Evolutionary conservation across 2,888 invertebrate genomes (phyloP).

Genomic region (Cremastinae sp.): DNA sequence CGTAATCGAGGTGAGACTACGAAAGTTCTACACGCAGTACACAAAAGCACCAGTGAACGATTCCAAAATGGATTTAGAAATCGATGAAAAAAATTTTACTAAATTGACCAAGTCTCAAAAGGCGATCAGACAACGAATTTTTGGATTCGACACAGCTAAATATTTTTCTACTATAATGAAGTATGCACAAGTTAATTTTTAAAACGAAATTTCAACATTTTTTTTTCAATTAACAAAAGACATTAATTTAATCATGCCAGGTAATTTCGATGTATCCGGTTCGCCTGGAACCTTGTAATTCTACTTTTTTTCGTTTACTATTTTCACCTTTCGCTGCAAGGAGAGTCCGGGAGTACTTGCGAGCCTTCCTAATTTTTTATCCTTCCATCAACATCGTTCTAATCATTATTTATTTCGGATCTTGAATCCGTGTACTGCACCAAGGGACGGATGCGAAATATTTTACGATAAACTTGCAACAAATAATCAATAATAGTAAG

Average conservation of each 20-base stretch:
- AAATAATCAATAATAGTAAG: conserved; percentile 38
- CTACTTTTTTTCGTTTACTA: conserved; percentile 29
- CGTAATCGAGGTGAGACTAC: conserved; percentile 59
- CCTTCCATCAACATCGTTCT: conserved; percentile 60
- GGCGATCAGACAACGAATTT: background rate
- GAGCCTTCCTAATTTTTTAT: conserved; percentile 18
- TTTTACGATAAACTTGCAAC: conserved; percentile 57
- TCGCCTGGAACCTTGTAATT: conserved; percentile 47
- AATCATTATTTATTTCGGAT: conserved; percentile 59
- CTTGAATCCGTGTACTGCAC: conserved; percentile 56
- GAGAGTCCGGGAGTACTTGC: conserved; percentile 37
- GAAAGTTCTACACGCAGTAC: conserved; percentile 59
- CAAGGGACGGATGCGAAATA: conserved; percentile 59
- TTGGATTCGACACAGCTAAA: too few species aligned
- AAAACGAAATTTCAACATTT: background rate
- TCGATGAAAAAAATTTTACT: conserved; percentile 16
- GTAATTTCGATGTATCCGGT: conserved; percentile 28
- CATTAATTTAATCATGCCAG: too few species aligned
- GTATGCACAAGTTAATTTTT: background rate
- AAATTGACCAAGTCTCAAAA: conserved; percentile 21
- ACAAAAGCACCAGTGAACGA: conserved; percentile 65
- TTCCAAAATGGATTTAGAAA: conserved; percentile 19
- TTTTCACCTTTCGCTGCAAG: conserved; percentile 33
- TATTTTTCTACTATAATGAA: conserved; percentile 30
- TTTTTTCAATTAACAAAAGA: too few species aligned